Base-by-base conservation (phyloP, 2,797 vertebrate species). In the Pampus argenteus region DNA sequence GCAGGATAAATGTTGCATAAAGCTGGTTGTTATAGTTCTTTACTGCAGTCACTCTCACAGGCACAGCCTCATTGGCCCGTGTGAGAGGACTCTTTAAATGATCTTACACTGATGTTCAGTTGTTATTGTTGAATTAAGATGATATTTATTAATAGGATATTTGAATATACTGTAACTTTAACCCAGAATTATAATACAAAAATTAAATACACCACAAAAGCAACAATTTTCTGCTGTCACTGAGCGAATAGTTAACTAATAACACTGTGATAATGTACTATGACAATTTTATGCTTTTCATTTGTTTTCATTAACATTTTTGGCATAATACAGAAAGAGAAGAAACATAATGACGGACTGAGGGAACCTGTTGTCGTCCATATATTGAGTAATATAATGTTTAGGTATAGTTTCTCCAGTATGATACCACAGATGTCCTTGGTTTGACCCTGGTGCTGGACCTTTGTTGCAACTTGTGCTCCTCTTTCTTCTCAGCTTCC, bases 11-110 rank as follows among this genome's bases (percentile, higher is more conserved):
- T 42, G 62, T 17, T 29, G 59, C 63, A 79, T 63, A 59, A 80
- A 84, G 79, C 66, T 81, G 79, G 83, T 7, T 85, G 64, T 82
- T 71, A 85, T 81, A 22, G 42, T 18, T 31, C 31, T 22, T 47
- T 47, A 47, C n/a, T 61, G 58, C 28, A 1, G 42, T 15, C 25
- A 4, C 74, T 85, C 77, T 79, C 76, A 52, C 58, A 76, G 84
- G 74, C 68, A 51, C 60, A 17, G 10, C 22, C 18, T 52, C 51
- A 54, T 44, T 18, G 17, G 40, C 40, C 40, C 18, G 40, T 15
- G n/a, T 44, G 40, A 44, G 40, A 44, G 40, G 15, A 42, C 40
- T 42, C 40, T 42, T 11, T 34, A 31, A 31, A 48, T 34, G 28
- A 36, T 28, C 47, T 26, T 29, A n/a, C 40, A 29, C 3, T 60